Evolutionary conservation across 2,888 invertebrate genomes (phyloP).

Genomic region (Yponomeuta cagnagella): DNA sequence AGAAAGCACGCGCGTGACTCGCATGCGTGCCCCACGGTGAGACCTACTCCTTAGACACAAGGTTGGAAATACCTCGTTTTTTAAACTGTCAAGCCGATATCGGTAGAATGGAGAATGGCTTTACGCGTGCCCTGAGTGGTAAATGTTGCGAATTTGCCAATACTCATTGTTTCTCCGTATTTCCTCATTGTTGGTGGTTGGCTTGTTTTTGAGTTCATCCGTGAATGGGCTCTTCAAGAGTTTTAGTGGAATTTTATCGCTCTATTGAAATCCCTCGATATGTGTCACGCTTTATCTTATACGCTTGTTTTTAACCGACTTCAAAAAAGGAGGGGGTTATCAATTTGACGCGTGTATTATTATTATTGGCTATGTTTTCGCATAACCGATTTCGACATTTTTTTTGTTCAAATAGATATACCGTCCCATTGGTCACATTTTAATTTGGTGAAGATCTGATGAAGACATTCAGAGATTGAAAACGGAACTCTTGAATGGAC

Average conservation of each 20-base stretch:
- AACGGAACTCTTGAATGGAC: too few species aligned
- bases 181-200: constrained; percentile 61
- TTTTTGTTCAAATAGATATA: too few species aligned
- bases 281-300: neutral
- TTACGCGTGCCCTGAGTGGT: constrained; percentile 52
- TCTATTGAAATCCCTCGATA: neutral
- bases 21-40: constrained; percentile 38
- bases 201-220: constrained; percentile 25
- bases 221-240: constrained; percentile 44
- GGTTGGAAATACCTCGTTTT: neutral
- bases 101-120: constrained; percentile 49
- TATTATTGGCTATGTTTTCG: too few species aligned
- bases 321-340: too few species aligned
- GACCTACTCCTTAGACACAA: neutral
- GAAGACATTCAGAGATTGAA: too few species aligned
- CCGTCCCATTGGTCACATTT: too few species aligned
- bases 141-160: constrained; percentile 62
- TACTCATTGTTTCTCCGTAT: constrained; percentile 64
- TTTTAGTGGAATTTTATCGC: neutral
- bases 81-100: constrained; percentile 17
- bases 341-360: too few species aligned
- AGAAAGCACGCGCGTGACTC: constrained; percentile 70
- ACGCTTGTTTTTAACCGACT: neutral
- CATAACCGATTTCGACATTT: too few species aligned
- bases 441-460: too few species aligned